Evolutionary conservation across 2,797 vertebrate species (phyloP), one percentile per base, ranked within the genome.

Genomic region (Sarcoramphus papa): DNA sequence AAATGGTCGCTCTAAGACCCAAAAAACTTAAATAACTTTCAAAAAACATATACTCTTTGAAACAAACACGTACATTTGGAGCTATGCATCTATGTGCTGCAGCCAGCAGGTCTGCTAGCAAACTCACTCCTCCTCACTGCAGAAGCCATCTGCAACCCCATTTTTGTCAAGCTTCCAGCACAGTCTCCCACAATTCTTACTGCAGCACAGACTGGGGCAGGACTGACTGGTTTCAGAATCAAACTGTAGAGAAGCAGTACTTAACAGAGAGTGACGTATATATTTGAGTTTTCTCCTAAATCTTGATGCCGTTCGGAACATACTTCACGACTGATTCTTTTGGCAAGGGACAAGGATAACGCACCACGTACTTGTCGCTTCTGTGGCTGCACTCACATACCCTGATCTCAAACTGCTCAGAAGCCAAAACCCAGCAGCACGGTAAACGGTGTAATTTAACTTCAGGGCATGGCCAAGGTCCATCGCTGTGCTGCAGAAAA

Each of bases 191-290:
- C 59, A 47, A 5, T 28, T 59, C 57, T 20, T 10, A 11, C 21
- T 21, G 54, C 33, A 41, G 62, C 56, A 20, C 62, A 43, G 48
- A 6, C 50, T 14, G 17, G 41, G 45, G 24, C 5, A 37, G 37
- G 47, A 24, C 24, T 6, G 47, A 24, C 24, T 6, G 41, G 24
- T 31, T 45, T 35, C 53, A 54, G 47, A 50, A 45, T 9, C 30
- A 15, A 35, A 4, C 9, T 10, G 48, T 1, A 19, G 25, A 45
- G 20, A 28, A 56, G 47, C 65, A 23, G 59, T 19, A 17, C 18
- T 45, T 33, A n/a, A 56, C 30, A 19, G 24, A 51, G 45, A 37
- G 14, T 1, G 3, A 35, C 1, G 2, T 2, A 10, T 0, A 9
- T 30, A 50, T 15, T 4, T 11, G 33, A 51, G 18, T 15, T 50